phyloP scores from a whole-genome alignment of 2,888 invertebrate genomes.

The Hydriomena furcata region DNA sequence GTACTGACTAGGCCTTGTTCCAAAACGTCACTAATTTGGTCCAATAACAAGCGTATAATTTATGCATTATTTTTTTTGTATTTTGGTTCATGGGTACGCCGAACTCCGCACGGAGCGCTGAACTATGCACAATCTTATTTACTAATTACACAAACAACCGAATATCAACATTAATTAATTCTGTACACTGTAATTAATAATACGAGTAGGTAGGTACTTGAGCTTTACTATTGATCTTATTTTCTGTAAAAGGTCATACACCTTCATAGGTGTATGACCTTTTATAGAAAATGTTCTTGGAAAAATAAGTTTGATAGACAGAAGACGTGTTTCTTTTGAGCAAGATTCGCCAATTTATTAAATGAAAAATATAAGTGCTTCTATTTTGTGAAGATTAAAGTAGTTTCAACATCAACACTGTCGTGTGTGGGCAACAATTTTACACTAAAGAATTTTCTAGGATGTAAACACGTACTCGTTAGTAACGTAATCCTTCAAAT shows the following conservation, averaged over 20 bases:
- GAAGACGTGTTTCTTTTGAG: neutral
- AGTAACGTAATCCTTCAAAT: neutral
- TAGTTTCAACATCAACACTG: neutral
- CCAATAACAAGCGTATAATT: no score
- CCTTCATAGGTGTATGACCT: constrained; percentile 2
- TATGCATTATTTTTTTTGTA: no score
- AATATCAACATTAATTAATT: constrained; percentile 38
- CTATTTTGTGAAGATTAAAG: neutral
- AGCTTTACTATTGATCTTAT: constrained; percentile 1
- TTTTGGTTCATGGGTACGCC: constrained; percentile 4
- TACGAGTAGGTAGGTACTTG: no score
- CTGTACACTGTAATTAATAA: constrained; percentile 29
- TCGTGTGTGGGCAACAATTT: neutral
- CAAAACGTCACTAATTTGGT: no score
- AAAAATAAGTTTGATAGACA: neutral
- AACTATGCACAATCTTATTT: constrained; percentile 32
- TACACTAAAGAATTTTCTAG: constrained; percentile 1
- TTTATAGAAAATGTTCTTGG: neutral
- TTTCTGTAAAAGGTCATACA: no score
- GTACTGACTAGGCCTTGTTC: no score
- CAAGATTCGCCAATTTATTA: neutral
- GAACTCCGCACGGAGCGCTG: constrained; percentile 12
- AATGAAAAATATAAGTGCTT: neutral
- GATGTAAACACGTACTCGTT: neutral
- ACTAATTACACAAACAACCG: constrained; percentile 34